Evolutionary conservation across 2,113 vertebrate genomes (phyloP).

Genomic region (Diadophis punctatus): DNA sequence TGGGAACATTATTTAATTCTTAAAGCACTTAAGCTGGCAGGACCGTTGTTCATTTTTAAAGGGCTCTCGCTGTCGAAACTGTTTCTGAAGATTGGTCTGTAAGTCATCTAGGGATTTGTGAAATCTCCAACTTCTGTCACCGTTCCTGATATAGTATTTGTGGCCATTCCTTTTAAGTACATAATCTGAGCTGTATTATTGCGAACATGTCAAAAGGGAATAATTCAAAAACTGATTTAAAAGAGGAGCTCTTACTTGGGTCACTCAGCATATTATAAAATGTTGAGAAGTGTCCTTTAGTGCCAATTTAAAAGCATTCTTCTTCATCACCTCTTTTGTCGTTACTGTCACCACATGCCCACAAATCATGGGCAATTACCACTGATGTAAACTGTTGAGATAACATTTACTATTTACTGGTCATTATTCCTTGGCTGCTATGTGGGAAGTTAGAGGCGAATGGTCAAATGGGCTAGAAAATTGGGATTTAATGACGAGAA

Average conservation of each 20-base stretch:
- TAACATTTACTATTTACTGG: constrained; percentile 31
- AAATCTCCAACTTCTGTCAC: constrained; percentile 10
- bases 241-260: constrained; percentile 33
- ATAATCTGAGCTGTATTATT: constrained; percentile 53
- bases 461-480: constrained; percentile 39
- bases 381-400: constrained; percentile 20
- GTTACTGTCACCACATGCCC: background rate
- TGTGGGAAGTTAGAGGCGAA: constrained; percentile 32
- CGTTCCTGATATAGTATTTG: constrained; percentile 38
- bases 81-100: constrained; percentile 6
- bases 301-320: constrained; percentile 40
- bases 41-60: constrained; percentile 7
- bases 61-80: constrained; percentile 5
- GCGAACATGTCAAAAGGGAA: constrained; percentile 47
- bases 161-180: constrained; percentile 39
- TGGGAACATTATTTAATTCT: constrained; percentile 22
- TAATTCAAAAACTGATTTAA: constrained; percentile 52
- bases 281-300: constrained; percentile 44
- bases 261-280: constrained; percentile 48
- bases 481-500: constrained; percentile 37
- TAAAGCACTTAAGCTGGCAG: constrained; percentile 17
- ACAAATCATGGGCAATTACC: constrained; percentile 51
- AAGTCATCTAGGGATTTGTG: constrained; percentile 14
- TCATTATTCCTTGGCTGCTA: constrained; percentile 35
- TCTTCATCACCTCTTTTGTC: constrained; percentile 38